Base-by-base conservation (phyloP, 2,888 invertebrate species). In the Caenorhabditis angaria region DNA sequence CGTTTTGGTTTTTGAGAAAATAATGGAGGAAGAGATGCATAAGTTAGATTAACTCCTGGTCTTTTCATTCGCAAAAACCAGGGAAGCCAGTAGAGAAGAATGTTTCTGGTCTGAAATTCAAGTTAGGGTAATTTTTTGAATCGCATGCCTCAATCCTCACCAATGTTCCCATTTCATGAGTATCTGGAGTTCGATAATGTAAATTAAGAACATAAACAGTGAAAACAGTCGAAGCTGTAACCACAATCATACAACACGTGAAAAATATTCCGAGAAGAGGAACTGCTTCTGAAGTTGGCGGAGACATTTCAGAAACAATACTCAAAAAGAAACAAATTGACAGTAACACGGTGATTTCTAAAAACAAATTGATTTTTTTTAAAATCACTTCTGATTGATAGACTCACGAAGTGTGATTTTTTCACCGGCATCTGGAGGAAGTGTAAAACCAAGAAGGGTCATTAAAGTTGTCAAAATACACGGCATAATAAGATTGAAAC, bases 371-470 rank as follows among this genome's bases (percentile, higher is more conserved):
- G 8, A 27, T 47, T 32, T 48, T 22, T 48, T 54, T 20, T 22
- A n/a, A 22, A 57, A 12, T 24, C 8, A 24, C 29, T 22, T 6
- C 29, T 18, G n/a, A 22, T n/a, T n/a, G n/a, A n/a, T n/a, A n/a
- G n/a, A 59, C 73, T 63, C 91, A 94, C 95, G 95, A 89, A 97
- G 91, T 84, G 97, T 96, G 85, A 99, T 92, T 90, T 99, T 99
- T 90, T 99, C 97, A 88, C 99, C 97, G 79, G 97, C 97, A 90
- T 99, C 97, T 81, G 97, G 97, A 86, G 99, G 99, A 88, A 99
- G 91, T 82, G 96, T 95, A 91, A 99, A 99, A 84, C 97, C 95
- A 85, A 99, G 91, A 85, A 99, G 92, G 79, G 97, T 96, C 96
- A 99, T 97, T 85, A 97, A 95, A 85, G 97, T 95, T 88, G 99